Conservation (phyloP, 2,888 invertebrate genomes). For the Baccha elongata region DNA sequence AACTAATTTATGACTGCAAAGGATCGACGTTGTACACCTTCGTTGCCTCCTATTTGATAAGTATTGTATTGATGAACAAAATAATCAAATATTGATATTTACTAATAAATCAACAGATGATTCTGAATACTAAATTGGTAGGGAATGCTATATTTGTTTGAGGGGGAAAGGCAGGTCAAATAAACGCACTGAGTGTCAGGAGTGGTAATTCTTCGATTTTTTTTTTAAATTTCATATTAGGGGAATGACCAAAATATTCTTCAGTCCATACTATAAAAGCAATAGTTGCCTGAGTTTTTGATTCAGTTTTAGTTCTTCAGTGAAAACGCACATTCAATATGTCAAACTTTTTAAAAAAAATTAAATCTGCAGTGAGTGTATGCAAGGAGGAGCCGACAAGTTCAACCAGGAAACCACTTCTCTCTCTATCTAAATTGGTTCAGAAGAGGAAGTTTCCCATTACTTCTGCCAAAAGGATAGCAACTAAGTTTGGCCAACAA, state of each 20-base stretch:
- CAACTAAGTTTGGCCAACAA: background rate
- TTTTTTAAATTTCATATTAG: background rate
- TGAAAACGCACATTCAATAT: background rate
- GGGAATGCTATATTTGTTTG: background rate
- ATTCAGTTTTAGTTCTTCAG: slow-evolving; percentile 2
- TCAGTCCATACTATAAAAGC: slow-evolving; percentile 10
- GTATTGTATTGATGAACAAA: too few relatives aligned
- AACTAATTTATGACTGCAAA: too few relatives aligned
- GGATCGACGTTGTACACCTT: too few relatives aligned
- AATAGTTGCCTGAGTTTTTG: slow-evolving; percentile 4
- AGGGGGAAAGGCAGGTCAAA: slow-evolving; percentile 5
- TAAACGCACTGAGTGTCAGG: slow-evolving; percentile 12
- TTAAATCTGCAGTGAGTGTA: background rate
- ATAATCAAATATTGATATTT: too few relatives aligned
- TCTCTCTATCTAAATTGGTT: too few relatives aligned
- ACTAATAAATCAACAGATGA: too few relatives aligned
- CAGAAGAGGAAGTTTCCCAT: too few relatives aligned
- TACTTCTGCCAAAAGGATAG: background rate
- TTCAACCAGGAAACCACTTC: background rate
- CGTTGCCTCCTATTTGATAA: too few relatives aligned
- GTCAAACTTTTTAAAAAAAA: background rate
- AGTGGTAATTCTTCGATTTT: slow-evolving; percentile 13
- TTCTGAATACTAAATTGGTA: too few relatives aligned
- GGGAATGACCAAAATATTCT: slow-evolving; percentile 9
- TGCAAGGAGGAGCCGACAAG: background rate